Conservation (phyloP, 2,113 vertebrate genomes). For the Xenopus borealis region DNA sequence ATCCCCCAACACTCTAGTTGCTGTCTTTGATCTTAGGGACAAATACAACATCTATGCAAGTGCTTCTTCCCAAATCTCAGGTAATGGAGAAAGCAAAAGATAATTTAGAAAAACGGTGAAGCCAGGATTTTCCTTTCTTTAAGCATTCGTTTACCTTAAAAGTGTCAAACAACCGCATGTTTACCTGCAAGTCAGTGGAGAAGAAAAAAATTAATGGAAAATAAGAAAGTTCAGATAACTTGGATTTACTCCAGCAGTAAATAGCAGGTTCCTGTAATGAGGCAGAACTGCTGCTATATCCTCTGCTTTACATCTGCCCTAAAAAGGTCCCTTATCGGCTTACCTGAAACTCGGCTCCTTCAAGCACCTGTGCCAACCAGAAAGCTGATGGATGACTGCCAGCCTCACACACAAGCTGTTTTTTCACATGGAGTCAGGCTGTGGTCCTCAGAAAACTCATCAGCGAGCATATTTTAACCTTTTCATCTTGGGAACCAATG, state of each 20-base stretch:
- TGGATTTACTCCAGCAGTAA: constrained; percentile 8
- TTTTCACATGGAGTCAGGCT: constrained; percentile 22
- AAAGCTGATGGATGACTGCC: constrained; percentile 29
- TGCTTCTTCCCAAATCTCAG: too few species aligned
- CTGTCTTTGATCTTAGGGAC: too few species aligned
- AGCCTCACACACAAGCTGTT: constrained; percentile 11
- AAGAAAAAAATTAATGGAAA: constrained; percentile 8
- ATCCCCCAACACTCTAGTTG: too few species aligned
- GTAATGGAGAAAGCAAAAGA: too few species aligned
- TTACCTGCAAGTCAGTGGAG: too few species aligned
- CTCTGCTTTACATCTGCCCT: constrained; percentile 24
- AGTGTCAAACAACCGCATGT: too few species aligned
- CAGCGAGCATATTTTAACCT: constrained; percentile 24
- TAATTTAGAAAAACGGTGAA: too few species aligned
- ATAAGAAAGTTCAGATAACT: constrained; percentile 28
- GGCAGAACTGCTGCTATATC: constrained; percentile 19
- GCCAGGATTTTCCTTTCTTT: too few species aligned
- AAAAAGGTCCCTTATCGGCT: constrained; percentile 28
- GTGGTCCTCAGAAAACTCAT: constrained; percentile 16
- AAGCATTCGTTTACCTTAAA: too few species aligned
- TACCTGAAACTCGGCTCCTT: constrained; percentile 24
- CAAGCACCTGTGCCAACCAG: constrained; percentile 29
- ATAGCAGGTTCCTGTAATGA: constrained; percentile 25
- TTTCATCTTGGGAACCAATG: not conserved
- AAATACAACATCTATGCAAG: too few species aligned